Evolutionary conservation across 2,113 vertebrate species (phyloP).

Genomic region (Paralichthys olivaceus): DNA sequence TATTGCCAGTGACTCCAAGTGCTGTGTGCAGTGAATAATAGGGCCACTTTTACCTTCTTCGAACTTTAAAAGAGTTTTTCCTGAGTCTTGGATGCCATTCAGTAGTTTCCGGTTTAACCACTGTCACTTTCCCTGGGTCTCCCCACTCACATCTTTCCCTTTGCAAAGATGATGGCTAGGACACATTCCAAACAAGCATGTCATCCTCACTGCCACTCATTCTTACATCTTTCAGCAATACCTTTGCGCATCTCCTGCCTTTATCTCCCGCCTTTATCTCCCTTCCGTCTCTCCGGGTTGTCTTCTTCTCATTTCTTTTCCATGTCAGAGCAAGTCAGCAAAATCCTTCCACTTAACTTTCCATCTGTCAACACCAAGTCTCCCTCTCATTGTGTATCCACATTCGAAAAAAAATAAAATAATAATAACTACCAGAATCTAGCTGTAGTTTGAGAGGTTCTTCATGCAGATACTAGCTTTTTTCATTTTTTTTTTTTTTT

Average conservation of each 20-base stretch:
- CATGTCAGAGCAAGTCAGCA: constrained; percentile 27
- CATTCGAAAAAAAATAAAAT: constrained; percentile 3
- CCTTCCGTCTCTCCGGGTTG: not conserved
- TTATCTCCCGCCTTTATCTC: constrained; percentile 1
- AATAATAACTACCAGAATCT: not conserved
- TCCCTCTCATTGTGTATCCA: constrained; percentile 16
- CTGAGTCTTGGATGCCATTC: constrained; percentile 15
- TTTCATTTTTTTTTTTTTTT: no score
- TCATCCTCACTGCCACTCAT: constrained; percentile 13
- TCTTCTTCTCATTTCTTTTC: constrained; percentile 30
- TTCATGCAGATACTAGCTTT: not conserved
- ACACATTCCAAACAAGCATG: not conserved
- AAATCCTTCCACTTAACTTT: constrained; percentile 20
- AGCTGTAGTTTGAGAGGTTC: constrained; percentile 9
- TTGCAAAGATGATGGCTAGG: constrained; percentile 2
- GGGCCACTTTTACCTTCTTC: constrained; percentile 11
- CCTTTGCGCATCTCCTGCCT: constrained; percentile 16
- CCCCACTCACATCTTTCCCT: not conserved
- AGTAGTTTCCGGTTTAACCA: constrained; percentile 27
- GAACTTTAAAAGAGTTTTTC: constrained; percentile 25
- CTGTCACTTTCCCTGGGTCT: constrained; percentile 12
- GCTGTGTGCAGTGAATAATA: not conserved
- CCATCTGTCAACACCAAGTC: constrained; percentile 23
- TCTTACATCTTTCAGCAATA: constrained; percentile 17
- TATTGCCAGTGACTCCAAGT: not conserved